Evolutionary conservation across 2,797 vertebrate species (phyloP).

Genomic region (Acanthurus leucopareius): DNA sequence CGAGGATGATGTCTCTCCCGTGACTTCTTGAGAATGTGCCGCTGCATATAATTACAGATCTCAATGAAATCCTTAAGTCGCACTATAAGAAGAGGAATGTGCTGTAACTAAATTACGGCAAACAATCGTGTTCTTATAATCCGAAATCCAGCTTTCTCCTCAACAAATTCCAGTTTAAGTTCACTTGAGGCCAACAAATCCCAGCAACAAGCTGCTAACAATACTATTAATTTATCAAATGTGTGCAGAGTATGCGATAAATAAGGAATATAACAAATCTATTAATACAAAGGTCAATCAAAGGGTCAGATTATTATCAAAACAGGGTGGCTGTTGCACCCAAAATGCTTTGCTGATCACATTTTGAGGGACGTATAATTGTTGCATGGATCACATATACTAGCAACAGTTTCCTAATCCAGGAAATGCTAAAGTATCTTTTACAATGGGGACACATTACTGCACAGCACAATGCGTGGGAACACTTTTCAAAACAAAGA

Average conservation of each 20-base stretch:
- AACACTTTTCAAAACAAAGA: too few species aligned
- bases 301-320: not conserved
- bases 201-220: not conserved
- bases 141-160: not conserved
- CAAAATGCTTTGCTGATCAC: not conserved
- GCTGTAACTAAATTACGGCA: slow-evolving; percentile 13
- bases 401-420: not conserved
- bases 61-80: slow-evolving; percentile 47
- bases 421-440: too few species aligned
- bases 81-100: slow-evolving; percentile 28
- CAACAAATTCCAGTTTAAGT: not conserved
- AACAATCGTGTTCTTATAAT: slow-evolving; percentile 2
- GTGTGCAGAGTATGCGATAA: not conserved
- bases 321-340: not conserved
- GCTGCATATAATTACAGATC: slow-evolving; percentile 56
- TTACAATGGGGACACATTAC: too few species aligned
- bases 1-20: slow-evolving; percentile 45
- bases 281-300: not conserved
- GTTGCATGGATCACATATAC: not conserved
- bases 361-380: not conserved
- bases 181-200: slow-evolving; percentile 15
- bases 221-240: not conserved
- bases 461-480: too few species aligned
- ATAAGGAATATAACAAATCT: not conserved
- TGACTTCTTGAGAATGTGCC: slow-evolving; percentile 40